These are phyloP conservation scores for Eupleurogrammus muticus DNA, from an alignment of 2,797 vertebrate genomes.

Conservation along the genomic window DNA sequence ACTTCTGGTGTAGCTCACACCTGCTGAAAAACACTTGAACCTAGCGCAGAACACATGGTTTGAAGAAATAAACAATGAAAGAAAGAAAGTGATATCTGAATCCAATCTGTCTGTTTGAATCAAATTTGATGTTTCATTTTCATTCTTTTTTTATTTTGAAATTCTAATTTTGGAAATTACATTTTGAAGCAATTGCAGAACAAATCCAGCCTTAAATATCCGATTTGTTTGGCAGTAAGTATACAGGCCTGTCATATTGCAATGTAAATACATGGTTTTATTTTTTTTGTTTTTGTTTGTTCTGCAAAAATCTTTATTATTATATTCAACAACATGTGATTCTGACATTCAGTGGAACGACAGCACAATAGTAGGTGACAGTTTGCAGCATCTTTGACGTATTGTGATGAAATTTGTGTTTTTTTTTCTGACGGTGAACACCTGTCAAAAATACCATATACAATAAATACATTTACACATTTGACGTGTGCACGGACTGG, in stretches of 20 bases:
- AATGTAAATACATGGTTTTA: conserved; percentile 50
- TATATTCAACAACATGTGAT: conserved; percentile 22
- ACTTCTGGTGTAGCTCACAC: conserved; percentile 27
- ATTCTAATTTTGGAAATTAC: conserved; percentile 4
- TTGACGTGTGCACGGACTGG: conserved; percentile 26
- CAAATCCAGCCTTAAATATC: conserved; percentile 31
- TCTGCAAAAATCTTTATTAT: conserved; percentile 28
- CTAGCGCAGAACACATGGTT: conserved; percentile 13
- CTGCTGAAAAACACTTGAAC: conserved; percentile 25
- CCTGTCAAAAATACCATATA: conserved; percentile 66
- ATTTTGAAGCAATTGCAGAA: conserved; percentile 29
- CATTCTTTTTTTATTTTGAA: conserved; percentile 4
- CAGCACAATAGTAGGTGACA: conserved; percentile 48
- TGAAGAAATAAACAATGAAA: background rate
- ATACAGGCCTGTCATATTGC: conserved; percentile 49
- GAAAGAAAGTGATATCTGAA: background rate
- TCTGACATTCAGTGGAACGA: conserved; percentile 36
- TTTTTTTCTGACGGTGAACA: conserved; percentile 59
- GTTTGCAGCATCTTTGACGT: conserved; percentile 50
- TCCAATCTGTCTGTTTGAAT: conserved; percentile 23
- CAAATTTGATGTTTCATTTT: conserved; percentile 2
- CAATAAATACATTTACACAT: conserved; percentile 71
- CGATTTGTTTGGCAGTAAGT: conserved; percentile 34
- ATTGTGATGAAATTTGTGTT: conserved; percentile 60
- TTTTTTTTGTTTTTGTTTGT: conserved; percentile 18